Base-by-base conservation (phyloP, 2,113 vertebrate genomes). In the Prunella himalayana region DNA sequence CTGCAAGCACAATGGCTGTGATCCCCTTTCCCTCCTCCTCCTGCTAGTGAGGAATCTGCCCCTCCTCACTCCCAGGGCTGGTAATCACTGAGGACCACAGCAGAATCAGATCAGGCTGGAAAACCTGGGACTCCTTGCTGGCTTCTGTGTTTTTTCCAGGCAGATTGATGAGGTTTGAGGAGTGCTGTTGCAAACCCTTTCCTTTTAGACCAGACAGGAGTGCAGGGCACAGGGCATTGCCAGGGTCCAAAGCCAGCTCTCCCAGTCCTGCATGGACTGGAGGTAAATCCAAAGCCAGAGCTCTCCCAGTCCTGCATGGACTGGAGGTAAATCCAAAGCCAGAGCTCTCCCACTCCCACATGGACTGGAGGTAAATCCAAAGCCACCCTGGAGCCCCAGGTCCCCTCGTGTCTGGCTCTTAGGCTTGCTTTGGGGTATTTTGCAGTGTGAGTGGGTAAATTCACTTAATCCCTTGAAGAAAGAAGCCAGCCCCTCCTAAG, bases 391-490 rank as follows among this genome's bases (percentile, higher is more conserved):
- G 39, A 68, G 70, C 56, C 53, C 37, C 64, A n/a, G 53, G 59
- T 81, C 53, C 66, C 61, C 53, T 72, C 1, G 0, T 15, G 50
- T 65, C 80, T 11, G 0, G 51, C 50, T 61, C 45, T 33, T 25
- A 13, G 68, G 44, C 3, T 61, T 19, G 14, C 39, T 71, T 56
- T 18, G 86, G 64, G 78, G 47, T 87, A 37, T 84, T 90, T 85
- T 91, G 80, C 86, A 92, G 79, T 37, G 65, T 39, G 47, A 92
- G 47, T 10, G 77, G 68, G 44, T 56, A 90, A 90, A 80, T 95
- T 95, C 2, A 1, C 72, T 94, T 98, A 98, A 97, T 98, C 97
- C 96, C 66, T 69, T 77, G 60, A 96, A 89, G 96, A 97, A 96
- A 97, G 95, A 50, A 93, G 41, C 72, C 33, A 13, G 35, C 56